Percentiles rank a stretch among this genome's conserved stretches.
phyloP scores from a whole-genome alignment of 2,888 invertebrate species.

The Apamea anceps region DNA sequence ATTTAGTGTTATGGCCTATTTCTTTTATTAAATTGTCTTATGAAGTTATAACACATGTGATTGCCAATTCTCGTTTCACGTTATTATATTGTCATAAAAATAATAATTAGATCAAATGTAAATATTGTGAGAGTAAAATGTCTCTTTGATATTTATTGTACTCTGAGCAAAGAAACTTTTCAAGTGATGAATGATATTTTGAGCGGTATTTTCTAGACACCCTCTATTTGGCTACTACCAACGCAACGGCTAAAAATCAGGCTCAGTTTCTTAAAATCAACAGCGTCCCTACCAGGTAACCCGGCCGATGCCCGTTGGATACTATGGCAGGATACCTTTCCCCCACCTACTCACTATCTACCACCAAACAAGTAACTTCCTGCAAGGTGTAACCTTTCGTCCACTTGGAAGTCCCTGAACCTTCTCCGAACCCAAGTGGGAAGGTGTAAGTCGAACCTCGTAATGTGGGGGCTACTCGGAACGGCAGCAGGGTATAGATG shows the following conservation, averaged over 20 bases:
- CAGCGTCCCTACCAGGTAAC: not conserved
- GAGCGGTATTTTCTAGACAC: not conserved
- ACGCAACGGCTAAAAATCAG: not conserved
- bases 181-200: conserved; percentile 20
- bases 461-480: not conserved
- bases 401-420: no score
- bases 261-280: not conserved
- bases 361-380: not conserved
- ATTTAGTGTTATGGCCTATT: conserved; percentile 65
- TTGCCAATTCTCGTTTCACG: conserved; percentile 52
- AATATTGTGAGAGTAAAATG: conserved; percentile 1
- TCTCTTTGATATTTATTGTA: not conserved
- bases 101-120: conserved; percentile 40
- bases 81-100: conserved; percentile 67
- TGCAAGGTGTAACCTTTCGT: not conserved
- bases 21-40: conserved; percentile 66
- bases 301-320: not conserved
- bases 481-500: no score
- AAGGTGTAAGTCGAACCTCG: not conserved
- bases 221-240: not conserved
- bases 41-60: conserved; percentile 46
- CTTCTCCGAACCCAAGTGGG: not conserved
- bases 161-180: not conserved
- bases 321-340: not conserved
- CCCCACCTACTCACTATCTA: not conserved